phyloP scores from a whole-genome alignment of 2,888 invertebrate genomes.

The Anagyrus pseudococci region DNA sequence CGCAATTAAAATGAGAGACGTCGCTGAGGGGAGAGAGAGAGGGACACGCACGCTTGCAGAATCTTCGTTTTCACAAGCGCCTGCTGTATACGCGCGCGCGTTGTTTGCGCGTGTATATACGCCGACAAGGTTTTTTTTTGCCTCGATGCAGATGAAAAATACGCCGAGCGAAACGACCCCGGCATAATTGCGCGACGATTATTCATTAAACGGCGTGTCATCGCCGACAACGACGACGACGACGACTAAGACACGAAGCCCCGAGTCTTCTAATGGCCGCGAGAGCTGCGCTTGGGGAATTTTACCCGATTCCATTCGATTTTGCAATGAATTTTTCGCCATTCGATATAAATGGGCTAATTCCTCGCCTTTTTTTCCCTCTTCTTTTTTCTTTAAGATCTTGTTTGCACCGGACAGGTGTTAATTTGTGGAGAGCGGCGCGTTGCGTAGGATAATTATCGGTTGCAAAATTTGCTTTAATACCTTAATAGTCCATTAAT shows the following conservation, averaged over 20 bases:
- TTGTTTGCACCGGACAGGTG: too few species aligned
- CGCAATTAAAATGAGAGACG: slow-evolving; percentile 36
- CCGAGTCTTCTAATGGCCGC: background rate
- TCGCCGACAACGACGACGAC: background rate
- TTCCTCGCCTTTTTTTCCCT: slow-evolving; percentile 10
- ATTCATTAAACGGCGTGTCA: slow-evolving; percentile 41
- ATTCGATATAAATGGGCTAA: slow-evolving; percentile 16
- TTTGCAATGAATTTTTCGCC: slow-evolving; percentile 1
- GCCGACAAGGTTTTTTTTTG: slow-evolving; percentile 26
- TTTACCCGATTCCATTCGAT: background rate
- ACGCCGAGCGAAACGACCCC: slow-evolving; percentile 19
- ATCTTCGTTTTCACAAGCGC: slow-evolving; percentile 25
- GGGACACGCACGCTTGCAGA: slow-evolving; percentile 10
- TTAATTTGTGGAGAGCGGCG: too few species aligned
- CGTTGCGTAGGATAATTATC: too few species aligned
- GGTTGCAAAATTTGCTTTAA: too few species aligned
- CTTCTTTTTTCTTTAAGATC: too few species aligned
- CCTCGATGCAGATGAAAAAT: slow-evolving; percentile 27
- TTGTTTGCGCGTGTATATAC: background rate
- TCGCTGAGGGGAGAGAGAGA: too few species aligned
- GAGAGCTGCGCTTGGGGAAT: slow-evolving; percentile 15
- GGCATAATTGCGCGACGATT: slow-evolving; percentile 44
- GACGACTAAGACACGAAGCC: background rate
- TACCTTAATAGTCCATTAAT: too few species aligned
- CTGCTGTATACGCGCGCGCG: slow-evolving; percentile 23